Evolutionary conservation across 2,797 vertebrate genomes (phyloP).

Genomic region (Scolopax bukidnonensis): DNA sequence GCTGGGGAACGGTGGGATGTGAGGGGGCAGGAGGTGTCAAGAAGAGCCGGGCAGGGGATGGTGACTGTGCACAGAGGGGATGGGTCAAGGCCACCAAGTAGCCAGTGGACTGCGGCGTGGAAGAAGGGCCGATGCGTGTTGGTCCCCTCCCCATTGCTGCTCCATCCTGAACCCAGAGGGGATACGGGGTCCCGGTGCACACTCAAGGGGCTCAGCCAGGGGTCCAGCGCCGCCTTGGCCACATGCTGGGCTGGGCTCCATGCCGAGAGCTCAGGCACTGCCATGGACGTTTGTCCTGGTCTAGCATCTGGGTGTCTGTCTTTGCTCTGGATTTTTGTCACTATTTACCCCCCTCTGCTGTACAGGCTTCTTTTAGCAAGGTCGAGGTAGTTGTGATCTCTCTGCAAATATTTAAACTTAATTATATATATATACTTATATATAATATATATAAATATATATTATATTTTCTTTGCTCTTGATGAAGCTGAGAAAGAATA

Average conservation of each 20-base stretch:
- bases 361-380: slow-evolving; percentile 75
- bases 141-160: not conserved
- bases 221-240: not conserved
- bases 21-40: not conserved
- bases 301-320: not conserved
- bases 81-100: not conserved
- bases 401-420: slow-evolving; percentile 82
- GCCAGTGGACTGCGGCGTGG: not conserved
- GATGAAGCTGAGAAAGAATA: slow-evolving; percentile 76
- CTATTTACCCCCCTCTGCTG: slow-evolving; percentile 47
- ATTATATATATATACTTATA: slow-evolving; percentile 77
- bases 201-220: not conserved
- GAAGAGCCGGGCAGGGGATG: not conserved
- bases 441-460: slow-evolving; percentile 78
- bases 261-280: not conserved
- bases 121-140: not conserved
- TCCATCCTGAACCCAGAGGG: not conserved
- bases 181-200: not conserved
- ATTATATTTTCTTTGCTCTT: slow-evolving; percentile 82
- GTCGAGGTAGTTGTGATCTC: slow-evolving; percentile 72
- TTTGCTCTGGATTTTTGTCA: slow-evolving; percentile 50
- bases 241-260: not conserved
- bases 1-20: fast-evolving
- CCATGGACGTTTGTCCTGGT: not conserved
- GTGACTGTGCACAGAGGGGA: fast-evolving